A percentile compares a stretch with the other conserved stretches of the same genome.
phyloP scores from a whole-genome alignment of 2,888 invertebrate species.

The Shargacucullia verbasci region DNA sequence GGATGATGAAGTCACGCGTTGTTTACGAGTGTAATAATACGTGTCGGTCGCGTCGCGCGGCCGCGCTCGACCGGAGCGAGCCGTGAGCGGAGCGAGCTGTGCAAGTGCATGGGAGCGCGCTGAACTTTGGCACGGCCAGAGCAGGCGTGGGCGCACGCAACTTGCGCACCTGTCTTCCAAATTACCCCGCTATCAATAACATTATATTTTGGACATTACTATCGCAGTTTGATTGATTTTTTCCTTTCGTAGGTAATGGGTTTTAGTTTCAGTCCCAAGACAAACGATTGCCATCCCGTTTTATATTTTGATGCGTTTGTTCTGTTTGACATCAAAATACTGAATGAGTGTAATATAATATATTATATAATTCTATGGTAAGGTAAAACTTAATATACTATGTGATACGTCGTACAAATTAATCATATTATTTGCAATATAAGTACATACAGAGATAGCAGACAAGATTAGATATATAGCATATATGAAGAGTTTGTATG shows the following conservation, averaged over 20 bases:
- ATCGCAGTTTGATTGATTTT: conserved; percentile 29
- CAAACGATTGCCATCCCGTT: neutral
- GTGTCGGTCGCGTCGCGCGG: conserved; percentile 44
- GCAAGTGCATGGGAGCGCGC: conserved; percentile 62
- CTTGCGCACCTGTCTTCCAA: conserved; percentile 54
- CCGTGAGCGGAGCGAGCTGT: conserved; percentile 61
- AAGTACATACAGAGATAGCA: too few relatives aligned
- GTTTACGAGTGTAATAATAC: conserved; percentile 69
- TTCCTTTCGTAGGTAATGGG: conserved; percentile 21
- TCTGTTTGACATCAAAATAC: neutral
- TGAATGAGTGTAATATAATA: too few relatives aligned
- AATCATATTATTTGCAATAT: too few relatives aligned
- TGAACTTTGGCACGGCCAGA: conserved; percentile 67
- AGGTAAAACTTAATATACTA: too few relatives aligned
- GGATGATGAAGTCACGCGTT: conserved; percentile 75
- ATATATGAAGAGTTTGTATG: too few relatives aligned
- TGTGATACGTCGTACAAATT: too few relatives aligned
- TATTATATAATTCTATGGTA: too few relatives aligned
- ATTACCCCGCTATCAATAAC: conserved; percentile 26
- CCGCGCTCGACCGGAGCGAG: conserved; percentile 23
- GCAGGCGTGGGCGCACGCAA: conserved; percentile 47
- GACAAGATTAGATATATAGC: too few relatives aligned
- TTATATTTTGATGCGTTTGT: neutral
- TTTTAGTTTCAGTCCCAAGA: neutral
- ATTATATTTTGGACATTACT: conserved; percentile 24